phyloP scores from a whole-genome alignment of 2,113 vertebrate genomes.

The Syngnathoides biaculeatus region DNA sequence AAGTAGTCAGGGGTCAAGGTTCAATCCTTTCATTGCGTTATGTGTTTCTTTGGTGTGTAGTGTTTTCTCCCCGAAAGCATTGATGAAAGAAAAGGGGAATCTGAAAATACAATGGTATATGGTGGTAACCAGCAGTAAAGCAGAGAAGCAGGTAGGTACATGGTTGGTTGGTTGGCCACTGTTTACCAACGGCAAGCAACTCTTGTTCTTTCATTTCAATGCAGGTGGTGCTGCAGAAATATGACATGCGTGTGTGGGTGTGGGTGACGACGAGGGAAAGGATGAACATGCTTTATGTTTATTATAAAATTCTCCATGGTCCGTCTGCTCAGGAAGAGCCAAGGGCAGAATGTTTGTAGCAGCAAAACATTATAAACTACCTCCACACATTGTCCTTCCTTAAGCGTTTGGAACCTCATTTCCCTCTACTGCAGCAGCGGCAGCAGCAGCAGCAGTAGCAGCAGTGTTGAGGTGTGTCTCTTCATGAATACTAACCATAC shows the following conservation, averaged over 20 bases:
- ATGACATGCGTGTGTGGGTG: conserved; percentile 48
- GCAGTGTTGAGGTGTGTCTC: conserved; percentile 30
- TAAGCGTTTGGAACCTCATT: conserved; percentile 65
- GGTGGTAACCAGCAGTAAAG: conserved; percentile 2
- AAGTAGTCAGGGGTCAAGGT: not conserved
- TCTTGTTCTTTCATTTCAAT: conserved; percentile 52
- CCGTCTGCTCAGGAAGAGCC: conserved; percentile 75
- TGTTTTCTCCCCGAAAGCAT: not conserved
- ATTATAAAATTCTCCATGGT: conserved; percentile 75
- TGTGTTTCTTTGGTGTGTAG: not conserved
- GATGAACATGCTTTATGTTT: conserved; percentile 75
- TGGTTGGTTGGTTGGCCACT: conserved; percentile 1
- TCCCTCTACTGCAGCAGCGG: conserved; percentile 43
- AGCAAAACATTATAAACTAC: conserved; percentile 76
- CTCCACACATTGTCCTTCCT: conserved; percentile 67
- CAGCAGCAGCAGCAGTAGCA: conserved; percentile 39
- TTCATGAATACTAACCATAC: conserved; percentile 69
- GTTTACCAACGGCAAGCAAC: conserved; percentile 35
- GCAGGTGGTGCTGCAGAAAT: conserved; percentile 52
- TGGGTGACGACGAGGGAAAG: conserved; percentile 39
- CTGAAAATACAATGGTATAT: not conserved
- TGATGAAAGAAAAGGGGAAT: not conserved
- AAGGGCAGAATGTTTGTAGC: conserved; percentile 79
- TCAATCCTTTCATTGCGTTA: not conserved
- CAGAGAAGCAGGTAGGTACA: conserved; percentile 12